These are phyloP conservation scores for Sus cebifrons DNA, from an alignment of 2,797 vertebrate species.

Conservation along the genomic window DNA sequence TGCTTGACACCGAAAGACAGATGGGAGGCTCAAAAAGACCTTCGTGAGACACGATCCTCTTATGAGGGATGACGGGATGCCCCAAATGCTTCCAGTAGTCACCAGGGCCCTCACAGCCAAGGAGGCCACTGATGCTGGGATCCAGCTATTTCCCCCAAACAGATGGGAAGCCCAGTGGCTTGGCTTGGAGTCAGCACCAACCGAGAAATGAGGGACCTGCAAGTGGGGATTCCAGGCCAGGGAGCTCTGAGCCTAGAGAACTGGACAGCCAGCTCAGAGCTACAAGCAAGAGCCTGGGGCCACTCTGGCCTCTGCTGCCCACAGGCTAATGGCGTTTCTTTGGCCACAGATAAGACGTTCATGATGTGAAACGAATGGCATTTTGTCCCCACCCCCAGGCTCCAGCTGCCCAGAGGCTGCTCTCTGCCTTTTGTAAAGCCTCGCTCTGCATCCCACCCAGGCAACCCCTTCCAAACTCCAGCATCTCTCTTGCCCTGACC, in stretches of 20 bases:
- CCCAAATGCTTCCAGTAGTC: not conserved
- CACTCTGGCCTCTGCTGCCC: constrained; percentile 47
- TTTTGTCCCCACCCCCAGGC: constrained; percentile 75
- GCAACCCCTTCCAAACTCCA: constrained; percentile 51
- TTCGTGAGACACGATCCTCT: not conserved
- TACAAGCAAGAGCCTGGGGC: not conserved
- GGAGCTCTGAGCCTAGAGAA: not conserved
- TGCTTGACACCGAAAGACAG: not conserved
- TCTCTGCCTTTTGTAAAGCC: constrained; percentile 70
- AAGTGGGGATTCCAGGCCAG: not conserved
- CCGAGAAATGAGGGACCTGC: not conserved
- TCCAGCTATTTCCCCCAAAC: constrained; percentile 44
- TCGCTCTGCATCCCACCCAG: constrained; percentile 72
- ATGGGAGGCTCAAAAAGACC: not conserved
- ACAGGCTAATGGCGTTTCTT: constrained; percentile 68
- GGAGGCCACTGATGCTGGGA: constrained; percentile 22
- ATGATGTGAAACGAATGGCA: constrained; percentile 85
- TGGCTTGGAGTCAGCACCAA: constrained; percentile 72
- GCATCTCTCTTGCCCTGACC: not conserved
- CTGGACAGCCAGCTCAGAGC: not conserved
- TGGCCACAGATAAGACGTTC: constrained; percentile 84
- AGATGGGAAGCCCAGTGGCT: constrained; percentile 59
- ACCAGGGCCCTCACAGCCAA: constrained; percentile 39
- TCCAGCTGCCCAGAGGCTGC: constrained; percentile 78
- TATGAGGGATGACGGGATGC: not conserved